phyloP scores from a whole-genome alignment of 2,888 invertebrate species.

The Amaurobius ferox region DNA sequence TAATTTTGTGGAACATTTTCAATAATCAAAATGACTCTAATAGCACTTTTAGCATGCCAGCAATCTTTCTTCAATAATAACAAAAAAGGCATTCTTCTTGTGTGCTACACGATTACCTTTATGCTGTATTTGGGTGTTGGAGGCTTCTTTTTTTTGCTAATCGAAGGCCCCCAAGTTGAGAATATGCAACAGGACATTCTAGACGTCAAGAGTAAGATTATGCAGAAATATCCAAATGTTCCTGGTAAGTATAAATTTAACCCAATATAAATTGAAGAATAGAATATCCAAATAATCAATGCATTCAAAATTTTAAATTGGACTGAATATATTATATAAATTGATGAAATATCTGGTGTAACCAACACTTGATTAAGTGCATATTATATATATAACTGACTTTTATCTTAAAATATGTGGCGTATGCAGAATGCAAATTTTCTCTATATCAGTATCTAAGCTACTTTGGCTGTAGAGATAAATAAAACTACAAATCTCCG shows the following conservation, averaged over 20 bases:
- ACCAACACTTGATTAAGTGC: no score
- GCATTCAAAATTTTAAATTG: no score
- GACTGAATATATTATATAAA: no score
- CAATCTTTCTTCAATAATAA: background rate
- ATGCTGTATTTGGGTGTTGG: conserved; percentile 3
- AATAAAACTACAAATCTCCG: no score
- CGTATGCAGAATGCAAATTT: no score
- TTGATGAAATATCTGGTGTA: no score
- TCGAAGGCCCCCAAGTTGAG: conserved; percentile 27
- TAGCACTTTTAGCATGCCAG: conserved; percentile 3
- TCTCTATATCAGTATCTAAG: no score
- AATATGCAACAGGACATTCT: background rate
- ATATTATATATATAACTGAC: no score
- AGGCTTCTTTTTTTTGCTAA: background rate
- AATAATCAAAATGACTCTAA: background rate
- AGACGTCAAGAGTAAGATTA: background rate
- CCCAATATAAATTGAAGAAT: no score
- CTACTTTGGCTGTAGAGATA: no score
- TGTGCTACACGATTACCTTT: background rate
- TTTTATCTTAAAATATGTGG: no score
- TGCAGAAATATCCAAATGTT: conserved; percentile 9
- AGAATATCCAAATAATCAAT: no score
- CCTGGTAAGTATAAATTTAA: conserved; percentile 46
- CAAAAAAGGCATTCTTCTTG: background rate
- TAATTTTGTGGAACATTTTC: background rate